A percentile compares a stretch with the other conserved stretches of the same genome.
phyloP scores from a whole-genome alignment of 1,140 invertebrate genomes.

The Medauroidea extradentata region DNA sequence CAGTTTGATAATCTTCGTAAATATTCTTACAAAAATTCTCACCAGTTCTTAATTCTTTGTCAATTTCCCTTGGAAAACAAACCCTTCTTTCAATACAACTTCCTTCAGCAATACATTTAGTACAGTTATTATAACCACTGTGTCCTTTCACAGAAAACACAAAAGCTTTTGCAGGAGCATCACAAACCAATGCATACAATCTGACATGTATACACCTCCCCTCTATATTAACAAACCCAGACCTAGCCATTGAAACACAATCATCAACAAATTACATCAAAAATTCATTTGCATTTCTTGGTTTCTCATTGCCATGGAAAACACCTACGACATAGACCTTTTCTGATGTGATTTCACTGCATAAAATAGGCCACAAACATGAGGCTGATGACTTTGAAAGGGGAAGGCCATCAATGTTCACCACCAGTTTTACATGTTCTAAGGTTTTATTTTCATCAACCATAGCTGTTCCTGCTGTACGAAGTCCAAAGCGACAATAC shows the following conservation, averaged over 20 bases:
- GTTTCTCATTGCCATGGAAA: conserved; percentile 24
- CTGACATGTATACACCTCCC: neutral
- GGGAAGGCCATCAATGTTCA: too few relatives aligned
- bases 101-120: conserved; percentile 17
- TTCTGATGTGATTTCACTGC: too few relatives aligned
- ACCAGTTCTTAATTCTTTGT: conserved; percentile 12
- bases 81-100: conserved; percentile 9
- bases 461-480: too few relatives aligned
- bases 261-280: conserved; percentile 24
- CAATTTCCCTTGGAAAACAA: conserved; percentile 1
- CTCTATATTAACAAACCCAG: neutral
- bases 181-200: conserved; percentile 19
- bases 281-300: conserved; percentile 17
- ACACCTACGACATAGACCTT: conserved; percentile 20
- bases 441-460: too few relatives aligned
- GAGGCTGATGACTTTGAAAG: too few relatives aligned
- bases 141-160: conserved; percentile 17
- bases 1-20: conserved; percentile 12
- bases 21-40: conserved; percentile 3
- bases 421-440: too few relatives aligned
- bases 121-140: conserved; percentile 19
- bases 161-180: conserved; percentile 19
- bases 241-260: conserved; percentile 9
- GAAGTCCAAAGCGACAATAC: too few relatives aligned
- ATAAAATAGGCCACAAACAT: too few relatives aligned